Conservation (phyloP, 2,888 invertebrate genomes). For the Elmis aenea region DNA sequence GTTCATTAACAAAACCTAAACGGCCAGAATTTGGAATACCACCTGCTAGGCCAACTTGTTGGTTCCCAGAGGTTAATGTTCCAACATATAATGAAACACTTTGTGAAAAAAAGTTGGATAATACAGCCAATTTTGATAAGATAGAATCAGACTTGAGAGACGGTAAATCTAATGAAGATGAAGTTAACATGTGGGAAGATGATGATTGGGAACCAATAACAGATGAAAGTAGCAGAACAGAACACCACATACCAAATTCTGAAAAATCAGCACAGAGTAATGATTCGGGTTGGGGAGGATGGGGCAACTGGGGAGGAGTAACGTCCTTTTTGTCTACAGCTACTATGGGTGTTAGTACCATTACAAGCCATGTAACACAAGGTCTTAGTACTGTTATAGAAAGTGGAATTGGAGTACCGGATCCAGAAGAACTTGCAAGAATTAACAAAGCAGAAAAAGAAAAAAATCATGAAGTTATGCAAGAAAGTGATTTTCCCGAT, state of each 20-base stretch:
- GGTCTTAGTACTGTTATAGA: constrained; percentile 74
- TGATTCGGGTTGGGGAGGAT: constrained; percentile 48
- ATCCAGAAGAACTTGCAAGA: constrained; percentile 72
- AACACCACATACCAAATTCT: too few species aligned
- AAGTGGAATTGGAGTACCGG: constrained; percentile 75
- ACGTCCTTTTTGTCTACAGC: constrained; percentile 72
- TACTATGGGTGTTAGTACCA: constrained; percentile 66
- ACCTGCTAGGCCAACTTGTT: constrained; percentile 10
- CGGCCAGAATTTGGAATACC: constrained; percentile 11
- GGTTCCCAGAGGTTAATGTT: constrained; percentile 8
- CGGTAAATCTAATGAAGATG: constrained; percentile 9
- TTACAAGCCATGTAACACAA: constrained; percentile 77
- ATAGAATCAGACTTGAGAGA: not conserved
- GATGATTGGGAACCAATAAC: constrained; percentile 35
- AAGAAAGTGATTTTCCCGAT: constrained; percentile 7
- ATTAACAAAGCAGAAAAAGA: constrained; percentile 38
- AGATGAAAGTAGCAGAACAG: constrained; percentile 13
- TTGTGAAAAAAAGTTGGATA: not conserved
- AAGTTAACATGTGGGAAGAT: constrained; percentile 46
- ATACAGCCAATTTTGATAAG: not conserved
- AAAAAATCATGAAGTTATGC: constrained; percentile 6
- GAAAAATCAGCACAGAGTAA: constrained; percentile 10
- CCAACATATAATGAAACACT: constrained; percentile 7
- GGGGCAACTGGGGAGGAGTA: constrained; percentile 75
- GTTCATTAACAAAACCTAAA: constrained; percentile 3